Percentiles rank a stretch among this genome's conserved stretches.
These are phyloP conservation scores for Chrysodeixis includens DNA, from an alignment of 2,888 invertebrate species.

Conservation along the genomic window DNA sequence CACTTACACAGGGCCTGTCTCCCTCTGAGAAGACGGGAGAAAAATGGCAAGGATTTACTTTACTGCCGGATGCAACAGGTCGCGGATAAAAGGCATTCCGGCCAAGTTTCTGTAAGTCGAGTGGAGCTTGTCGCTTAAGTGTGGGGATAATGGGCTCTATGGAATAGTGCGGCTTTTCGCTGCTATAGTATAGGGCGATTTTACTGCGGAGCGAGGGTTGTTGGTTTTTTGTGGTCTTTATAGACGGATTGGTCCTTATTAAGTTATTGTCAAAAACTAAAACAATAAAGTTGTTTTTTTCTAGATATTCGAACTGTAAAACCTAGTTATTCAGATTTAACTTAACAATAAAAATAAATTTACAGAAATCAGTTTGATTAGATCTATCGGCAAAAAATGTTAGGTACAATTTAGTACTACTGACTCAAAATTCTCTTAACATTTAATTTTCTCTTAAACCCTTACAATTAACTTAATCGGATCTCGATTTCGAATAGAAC, in stretches of 20 bases:
- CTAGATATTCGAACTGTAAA: too few relatives aligned
- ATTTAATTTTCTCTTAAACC: conserved; percentile 20
- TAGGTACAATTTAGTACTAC: too few relatives aligned
- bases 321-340: too few relatives aligned
- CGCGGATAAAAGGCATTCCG: conserved; percentile 68
- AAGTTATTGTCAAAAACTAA: too few relatives aligned
- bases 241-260: neutral
- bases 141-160: conserved; percentile 61
- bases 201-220: conserved; percentile 13
- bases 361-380: too few relatives aligned
- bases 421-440: neutral
- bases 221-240: neutral
- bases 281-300: too few relatives aligned
- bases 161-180: conserved; percentile 47
- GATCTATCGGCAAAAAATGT: too few relatives aligned
- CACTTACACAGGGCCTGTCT: conserved; percentile 38
- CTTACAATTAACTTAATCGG: conserved; percentile 41
- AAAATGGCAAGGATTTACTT: conserved; percentile 80
- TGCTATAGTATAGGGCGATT: conserved; percentile 54
- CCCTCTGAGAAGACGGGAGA: conserved; percentile 58
- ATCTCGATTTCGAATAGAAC: conserved; percentile 55
- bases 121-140: conserved; percentile 65
- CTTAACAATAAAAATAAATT: too few relatives aligned
- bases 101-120: conserved; percentile 67
- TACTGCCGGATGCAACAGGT: conserved; percentile 87